Evolutionary conservation across 35 echinoderm and acorn worm species (phyloP), one percentile per base, ranked within the genome.

Genomic region (Strongylocentrotus purpuratus): DNA sequence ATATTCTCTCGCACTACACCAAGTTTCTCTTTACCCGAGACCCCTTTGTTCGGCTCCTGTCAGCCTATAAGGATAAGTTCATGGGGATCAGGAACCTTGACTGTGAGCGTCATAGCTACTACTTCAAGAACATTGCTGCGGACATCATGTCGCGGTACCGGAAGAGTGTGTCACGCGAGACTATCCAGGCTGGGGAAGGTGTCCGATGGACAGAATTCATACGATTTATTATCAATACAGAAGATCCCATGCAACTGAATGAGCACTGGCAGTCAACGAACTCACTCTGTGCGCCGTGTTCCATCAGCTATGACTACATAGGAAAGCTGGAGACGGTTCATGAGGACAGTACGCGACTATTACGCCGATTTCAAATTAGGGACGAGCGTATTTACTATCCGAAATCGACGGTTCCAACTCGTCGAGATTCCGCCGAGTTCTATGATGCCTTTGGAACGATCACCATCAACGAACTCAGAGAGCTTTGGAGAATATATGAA

Each of bases 401-500:
- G 2, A 94, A 96, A 31, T 95, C 87, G 18, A 94, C 61, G 4
- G 94, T 95, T 31, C 94, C 94, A 31, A 97, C 96, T 58, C 33
- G n/a, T 93, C 91, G 91, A 58, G 45, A 47, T 58, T 93, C 91
- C 14, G 25, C 48, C 2, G 91, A 93, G 48, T 96, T 97, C 32
- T 65, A 97, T 6, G 94, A 96, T 78, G 96, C 97, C 78, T 99
- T 99, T 88, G 96, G 91, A 28, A 35, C 93, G 48, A 86, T 99
- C 13, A 92, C 70, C 14, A 95, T 87, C 17, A 18, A 96, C 2
- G 93, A 97, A 60, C 88, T 96, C 14, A 94, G 47, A 17, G 47
- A 88, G 48, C 94, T 99, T 45, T 99, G 94, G 90, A 94, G 92
- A 32, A 85, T 99, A 58, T 99, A 97, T 94, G 94, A 95, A 86